phyloP scores from a whole-genome alignment of 1,140 invertebrate species.

The Hycleus phaleratus region DNA sequence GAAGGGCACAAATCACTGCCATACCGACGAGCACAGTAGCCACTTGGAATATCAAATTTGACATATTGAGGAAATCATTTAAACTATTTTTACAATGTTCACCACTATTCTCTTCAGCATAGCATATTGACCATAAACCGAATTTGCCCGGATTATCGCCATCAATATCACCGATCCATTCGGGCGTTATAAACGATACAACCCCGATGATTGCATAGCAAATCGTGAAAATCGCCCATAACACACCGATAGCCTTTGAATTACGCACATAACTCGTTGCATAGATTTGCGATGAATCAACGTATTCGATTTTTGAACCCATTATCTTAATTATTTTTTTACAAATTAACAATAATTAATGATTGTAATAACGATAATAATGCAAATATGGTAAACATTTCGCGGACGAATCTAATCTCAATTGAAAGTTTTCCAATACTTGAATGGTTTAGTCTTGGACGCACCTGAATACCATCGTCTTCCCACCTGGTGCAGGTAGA shows the following conservation, averaged over 20 bases:
- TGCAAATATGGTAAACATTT: no score
- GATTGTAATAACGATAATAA: no score
- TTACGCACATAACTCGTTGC: conserved; percentile 91
- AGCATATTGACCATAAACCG: conserved; percentile 83
- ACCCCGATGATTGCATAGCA: conserved; percentile 94
- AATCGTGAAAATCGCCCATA: conserved; percentile 95
- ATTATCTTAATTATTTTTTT: conserved; percentile 40
- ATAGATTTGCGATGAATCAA: conserved; percentile 81
- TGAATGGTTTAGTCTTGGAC: no score
- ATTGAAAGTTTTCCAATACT: no score
- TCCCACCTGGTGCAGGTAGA: no score
- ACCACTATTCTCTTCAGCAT: conserved; percentile 52
- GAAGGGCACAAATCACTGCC: conserved; percentile 73
- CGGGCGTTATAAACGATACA: conserved; percentile 91
- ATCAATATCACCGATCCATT: conserved; percentile 82
- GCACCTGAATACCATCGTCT: no score
- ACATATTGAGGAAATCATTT: conserved; percentile 74
- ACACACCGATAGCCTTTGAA: conserved; percentile 90
- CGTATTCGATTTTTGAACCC: conserved; percentile 85
- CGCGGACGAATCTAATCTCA: no score
- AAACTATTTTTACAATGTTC: conserved; percentile 73
- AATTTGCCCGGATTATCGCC: conserved; percentile 83
- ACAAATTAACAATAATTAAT: no score
- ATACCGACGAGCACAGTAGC: conserved; percentile 83
- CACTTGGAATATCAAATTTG: conserved; percentile 68